These are phyloP conservation scores for Zygogramma bicolorata DNA, from an alignment of 2,888 invertebrate genomes.

Conservation along the genomic window DNA sequence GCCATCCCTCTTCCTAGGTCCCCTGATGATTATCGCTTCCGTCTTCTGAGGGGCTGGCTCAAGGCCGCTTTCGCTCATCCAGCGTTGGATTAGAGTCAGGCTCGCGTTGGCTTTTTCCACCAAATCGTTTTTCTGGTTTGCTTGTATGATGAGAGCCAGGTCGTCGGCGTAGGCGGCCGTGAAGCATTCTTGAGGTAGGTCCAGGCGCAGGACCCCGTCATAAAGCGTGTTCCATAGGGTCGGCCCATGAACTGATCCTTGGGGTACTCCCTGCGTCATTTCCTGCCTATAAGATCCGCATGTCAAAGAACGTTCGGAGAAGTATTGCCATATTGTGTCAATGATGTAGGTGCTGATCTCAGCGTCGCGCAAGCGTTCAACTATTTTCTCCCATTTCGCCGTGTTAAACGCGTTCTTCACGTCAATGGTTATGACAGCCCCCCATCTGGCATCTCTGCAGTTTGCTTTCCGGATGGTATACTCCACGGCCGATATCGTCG, in stretches of 20 bases:
- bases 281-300: not conserved
- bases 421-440: not conserved
- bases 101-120: constrained; percentile 14
- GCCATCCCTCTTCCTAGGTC: not conserved
- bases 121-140: not conserved
- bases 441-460: not conserved
- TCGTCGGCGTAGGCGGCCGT: constrained; percentile 24
- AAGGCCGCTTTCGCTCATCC: constrained; percentile 20
- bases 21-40: constrained; percentile 25
- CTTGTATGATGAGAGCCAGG: constrained; percentile 21
- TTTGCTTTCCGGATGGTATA: not conserved
- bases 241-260: constrained; percentile 10
- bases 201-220: constrained; percentile 8
- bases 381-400: not conserved
- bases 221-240: constrained; percentile 10
- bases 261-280: not conserved
- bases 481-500: constrained; percentile 8
- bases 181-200: not conserved
- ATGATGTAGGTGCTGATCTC: not conserved
- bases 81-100: constrained; percentile 3
- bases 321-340: not conserved
- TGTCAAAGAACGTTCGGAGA: not conserved
- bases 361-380: not conserved
- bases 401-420: not conserved
- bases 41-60: constrained; percentile 26